These are phyloP conservation scores for Gymnocypris eckloni DNA, from an alignment of 2,797 vertebrate genomes.

Conservation along the genomic window DNA sequence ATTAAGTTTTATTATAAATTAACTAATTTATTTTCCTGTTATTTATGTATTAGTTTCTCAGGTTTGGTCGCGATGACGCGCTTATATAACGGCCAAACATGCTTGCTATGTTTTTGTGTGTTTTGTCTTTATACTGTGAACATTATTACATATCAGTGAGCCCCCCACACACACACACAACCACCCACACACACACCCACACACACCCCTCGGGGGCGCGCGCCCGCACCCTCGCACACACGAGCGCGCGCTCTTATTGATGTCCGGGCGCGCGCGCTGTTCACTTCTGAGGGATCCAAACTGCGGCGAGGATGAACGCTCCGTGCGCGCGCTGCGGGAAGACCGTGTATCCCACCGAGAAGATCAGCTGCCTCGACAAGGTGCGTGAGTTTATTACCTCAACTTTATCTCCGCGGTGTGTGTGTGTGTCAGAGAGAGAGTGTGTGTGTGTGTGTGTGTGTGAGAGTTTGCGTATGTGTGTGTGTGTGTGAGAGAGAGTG, in stretches of 20 bases:
- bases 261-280: background rate
- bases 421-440: background rate
- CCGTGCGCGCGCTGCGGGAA: constrained; percentile 60
- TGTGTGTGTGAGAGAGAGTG: too few species aligned
- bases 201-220: too few species aligned
- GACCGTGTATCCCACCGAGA: constrained; percentile 62
- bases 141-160: background rate
- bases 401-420: too few species aligned
- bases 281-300: background rate
- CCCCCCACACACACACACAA: background rate
- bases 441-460: too few species aligned
- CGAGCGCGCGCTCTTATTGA: background rate
- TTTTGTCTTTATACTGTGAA: background rate
- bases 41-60: too few species aligned
- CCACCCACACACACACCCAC: too few species aligned
- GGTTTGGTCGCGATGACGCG: background rate
- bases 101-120: background rate
- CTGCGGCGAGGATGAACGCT: constrained; percentile 53
- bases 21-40: too few species aligned
- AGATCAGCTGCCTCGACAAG: constrained; percentile 63
- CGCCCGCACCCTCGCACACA: background rate
- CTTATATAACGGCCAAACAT: background rate
- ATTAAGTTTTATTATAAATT: too few species aligned
- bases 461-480: too few species aligned
- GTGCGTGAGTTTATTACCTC: constrained; percentile 27